Conservation (phyloP, 2,113 vertebrate species). For the Lycocorax pyrrhopterus region DNA sequence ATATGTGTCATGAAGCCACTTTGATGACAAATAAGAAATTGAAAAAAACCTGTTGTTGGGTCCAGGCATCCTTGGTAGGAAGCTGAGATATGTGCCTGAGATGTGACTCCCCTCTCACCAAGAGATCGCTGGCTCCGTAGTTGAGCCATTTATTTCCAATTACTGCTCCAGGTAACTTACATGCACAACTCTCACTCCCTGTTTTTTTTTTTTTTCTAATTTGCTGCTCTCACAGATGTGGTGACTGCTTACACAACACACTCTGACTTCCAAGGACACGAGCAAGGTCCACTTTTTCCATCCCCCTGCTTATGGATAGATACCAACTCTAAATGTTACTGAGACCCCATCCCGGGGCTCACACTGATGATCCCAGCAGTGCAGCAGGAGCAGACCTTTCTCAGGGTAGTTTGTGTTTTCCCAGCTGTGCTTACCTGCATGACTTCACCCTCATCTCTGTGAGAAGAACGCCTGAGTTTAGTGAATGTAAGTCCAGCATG, state of each 20-base stretch:
- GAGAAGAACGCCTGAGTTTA: neutral
- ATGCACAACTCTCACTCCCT: too few relatives aligned
- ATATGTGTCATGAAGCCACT: neutral
- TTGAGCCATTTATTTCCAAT: rapidly evolving
- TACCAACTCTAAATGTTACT: neutral
- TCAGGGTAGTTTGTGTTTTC: neutral
- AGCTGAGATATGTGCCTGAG: neutral
- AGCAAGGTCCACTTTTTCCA: neutral
- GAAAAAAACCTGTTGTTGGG: neutral
- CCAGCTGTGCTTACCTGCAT: neutral
- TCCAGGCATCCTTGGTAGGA: neutral
- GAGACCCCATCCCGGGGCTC: rapidly evolving
- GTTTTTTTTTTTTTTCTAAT: neutral
- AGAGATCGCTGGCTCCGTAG: rapidly evolving
- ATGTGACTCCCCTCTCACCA: rapidly evolving
- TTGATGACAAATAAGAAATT: neutral
- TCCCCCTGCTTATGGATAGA: rapidly evolving
- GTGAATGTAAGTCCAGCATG: neutral
- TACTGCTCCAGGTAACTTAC: neutral
- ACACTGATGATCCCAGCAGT: neutral
- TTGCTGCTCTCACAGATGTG: neutral
- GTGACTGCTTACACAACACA: neutral
- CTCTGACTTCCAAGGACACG: neutral
- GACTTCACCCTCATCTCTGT: neutral
- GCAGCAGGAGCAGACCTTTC: neutral